Evolutionary conservation across 1,140 invertebrate genomes (phyloP).

Genomic region (Hylyphantes graminicola): DNA sequence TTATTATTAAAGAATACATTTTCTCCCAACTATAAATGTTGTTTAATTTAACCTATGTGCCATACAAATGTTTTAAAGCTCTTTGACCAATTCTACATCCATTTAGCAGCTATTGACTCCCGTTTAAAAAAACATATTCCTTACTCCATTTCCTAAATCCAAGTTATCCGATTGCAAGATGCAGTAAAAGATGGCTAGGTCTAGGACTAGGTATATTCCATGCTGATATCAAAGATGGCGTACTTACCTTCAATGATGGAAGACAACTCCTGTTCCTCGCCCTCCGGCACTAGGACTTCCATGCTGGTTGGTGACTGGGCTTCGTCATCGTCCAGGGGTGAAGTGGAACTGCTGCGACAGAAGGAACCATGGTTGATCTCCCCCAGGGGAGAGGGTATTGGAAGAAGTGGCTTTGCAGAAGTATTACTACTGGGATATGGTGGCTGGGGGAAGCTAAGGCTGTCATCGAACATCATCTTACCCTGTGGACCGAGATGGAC

Average conservation of each 20-base stretch:
- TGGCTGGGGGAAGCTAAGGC: conserved; percentile 34
- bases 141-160: no score
- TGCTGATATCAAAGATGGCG: not conserved
- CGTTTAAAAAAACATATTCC: no score
- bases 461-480: conserved; percentile 53
- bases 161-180: no score
- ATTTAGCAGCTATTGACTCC: no score
- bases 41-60: no score
- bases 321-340: conserved; percentile 50
- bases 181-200: no score
- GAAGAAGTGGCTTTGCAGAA: not conserved
- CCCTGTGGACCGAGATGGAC: conserved; percentile 21
- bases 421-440: conserved; percentile 30
- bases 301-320: conserved; percentile 55
- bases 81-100: no score
- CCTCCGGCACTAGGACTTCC: conserved; percentile 56
- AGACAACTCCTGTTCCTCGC: conserved; percentile 51
- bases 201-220: no score
- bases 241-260: conserved; percentile 59
- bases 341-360: conserved; percentile 57
- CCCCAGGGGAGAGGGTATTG: conserved; percentile 37
- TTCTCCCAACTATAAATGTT: no score
- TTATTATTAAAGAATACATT: no score
- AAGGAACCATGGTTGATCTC: conserved; percentile 60
- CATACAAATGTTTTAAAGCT: no score